Base-by-base conservation (phyloP, 2,888 invertebrate genomes). In the Caenorhabditis parvicauda region DNA sequence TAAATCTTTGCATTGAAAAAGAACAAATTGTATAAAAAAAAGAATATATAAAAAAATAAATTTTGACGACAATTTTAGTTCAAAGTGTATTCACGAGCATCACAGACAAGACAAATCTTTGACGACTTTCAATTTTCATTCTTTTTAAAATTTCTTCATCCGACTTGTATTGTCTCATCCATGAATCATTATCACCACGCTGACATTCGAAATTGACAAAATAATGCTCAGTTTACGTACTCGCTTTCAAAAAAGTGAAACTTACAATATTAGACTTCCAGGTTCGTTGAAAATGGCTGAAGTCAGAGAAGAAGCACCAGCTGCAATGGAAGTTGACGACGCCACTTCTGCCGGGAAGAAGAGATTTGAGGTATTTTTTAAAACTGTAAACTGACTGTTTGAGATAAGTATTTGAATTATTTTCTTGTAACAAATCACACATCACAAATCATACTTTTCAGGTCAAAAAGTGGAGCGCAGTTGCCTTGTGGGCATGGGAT, bases 401-500 rank as follows among this genome's bases (percentile, higher is more conserved):
- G 2, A 19, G 25, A 29, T 27, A 27, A 28, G 19, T 24, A 25
- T 3, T 27, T 44, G 17, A 19, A 7, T 41, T 5, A 35, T 14
- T 39, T 19, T 39, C 19, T 28, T 37, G 4, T 21, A 46, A 47
- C 38, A 38, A 24, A n/a, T n/a, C n/a, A n/a, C n/a, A n/a, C n/a
- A n/a, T n/a, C n/a, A n/a, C n/a, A n/a, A n/a, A n/a, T 19, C 25
- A 32, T 9, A 27, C 25, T 44, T 60, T 70, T 28, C 42, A 72
- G 70, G 77, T 79, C 37, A 79, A 79, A 80, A 86, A 95, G 91
- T 98, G 98, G 96, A 96, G 94, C 85, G 96, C 96, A 52, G 96
- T 98, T 7, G 96, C 98, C 42, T 85, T 98, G 9, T 98, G 98
- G 98, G 95, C 96, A 59, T 81, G 80, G 81, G 86, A 98, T 85